Evolutionary conservation across 1,140 invertebrate genomes (phyloP), one percentile per base, ranked within the genome.

Genomic region (Caerostris extrusa): DNA sequence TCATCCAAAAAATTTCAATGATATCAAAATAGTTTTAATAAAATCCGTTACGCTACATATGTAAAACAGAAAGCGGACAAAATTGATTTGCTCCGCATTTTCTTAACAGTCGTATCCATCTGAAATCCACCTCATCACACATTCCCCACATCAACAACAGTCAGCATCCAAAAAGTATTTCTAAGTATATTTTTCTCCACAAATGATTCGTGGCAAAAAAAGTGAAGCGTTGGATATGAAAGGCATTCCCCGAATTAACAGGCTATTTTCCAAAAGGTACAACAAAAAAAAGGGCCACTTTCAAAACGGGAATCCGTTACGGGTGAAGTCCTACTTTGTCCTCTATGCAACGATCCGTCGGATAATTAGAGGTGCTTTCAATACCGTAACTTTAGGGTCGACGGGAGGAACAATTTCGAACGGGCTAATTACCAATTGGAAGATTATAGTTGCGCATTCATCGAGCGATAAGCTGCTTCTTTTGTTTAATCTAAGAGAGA

Each of bases 291-390:
- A 87, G 14, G 64, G 85, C 56, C 82, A 53, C 34, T 34, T 88
- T 88, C 86, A 60, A 91, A 90, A 91, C 81, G n/a, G 56, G 60
- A 85, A 85, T 92, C 61, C 81, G 90, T 92, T 57, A 61, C 81
- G 90, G 90, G 90, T 92, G 90, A 92, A 19, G 81, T 7, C 55
- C 50, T 53, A 64, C 82, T 92, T 92, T 92, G 90, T 92, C 82
- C 77, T 67, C 71, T n/a, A 85, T 56, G 82, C 90, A 92, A 64
- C 90, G 90, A 92, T 61, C 90, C 90, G 61, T 60, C 34, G 34
- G 82, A 77, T 92, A 85, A 92, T 92, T 92, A 92, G 90, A 64
- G 67, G 71, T 34, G 90, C 61, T 85, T 82, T 77, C 58, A 92
- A 64, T 85, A 85, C 69, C 69, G 71, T 71, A 90, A 71, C 71